Evolutionary conservation across 2,888 invertebrate genomes (phyloP), one percentile per base, ranked within the genome.

Genomic region (Cotesia congregata): DNA sequence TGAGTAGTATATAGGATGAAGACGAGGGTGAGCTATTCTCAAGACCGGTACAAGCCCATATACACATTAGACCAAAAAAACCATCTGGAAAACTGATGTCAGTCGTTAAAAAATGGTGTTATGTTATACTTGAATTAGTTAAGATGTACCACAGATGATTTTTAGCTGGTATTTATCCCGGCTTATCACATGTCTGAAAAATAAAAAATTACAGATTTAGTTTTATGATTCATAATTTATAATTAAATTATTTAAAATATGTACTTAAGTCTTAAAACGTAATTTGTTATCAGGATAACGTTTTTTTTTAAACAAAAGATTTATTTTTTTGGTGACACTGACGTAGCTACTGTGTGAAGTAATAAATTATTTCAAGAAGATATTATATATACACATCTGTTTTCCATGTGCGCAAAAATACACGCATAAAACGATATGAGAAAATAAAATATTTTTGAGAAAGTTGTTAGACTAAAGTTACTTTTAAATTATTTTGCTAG

Each of bases 321-420:
- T 50, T 3, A 12, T 12, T 12, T 50, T 50, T 50, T 50, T 50
- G 7, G 50, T 50, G 50, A 12, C 50, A 50, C 30, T 30, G 12
- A 50, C 64, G 5, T 64, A 64, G 17, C 17, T 67, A 30, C 39
- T 67, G 20, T 20, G 12, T 67, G 12, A 30, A 38, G 62, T 17
- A 67, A 20, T 38, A 38, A 67, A 6, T 67, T 38, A 38, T 38
- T 67, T 30, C 67, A 67, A 38, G 39, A 67, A 4, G 2, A 50
- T 50, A 9, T 9, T 50, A 38, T 38, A 67, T 67, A 12, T 38
- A 67, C 30, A 15, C 74, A 74, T 67, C 67, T 74, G 74, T 59
- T 74, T 74, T 74, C 62, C 74, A 74, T 67, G 74, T 74, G 74
- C 60, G 61, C 41, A 12, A 40, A 70, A 72, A 76, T 71, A 76